Conservation (phyloP, 2,113 vertebrate species). For the Deroptyus accipitrinus region DNA sequence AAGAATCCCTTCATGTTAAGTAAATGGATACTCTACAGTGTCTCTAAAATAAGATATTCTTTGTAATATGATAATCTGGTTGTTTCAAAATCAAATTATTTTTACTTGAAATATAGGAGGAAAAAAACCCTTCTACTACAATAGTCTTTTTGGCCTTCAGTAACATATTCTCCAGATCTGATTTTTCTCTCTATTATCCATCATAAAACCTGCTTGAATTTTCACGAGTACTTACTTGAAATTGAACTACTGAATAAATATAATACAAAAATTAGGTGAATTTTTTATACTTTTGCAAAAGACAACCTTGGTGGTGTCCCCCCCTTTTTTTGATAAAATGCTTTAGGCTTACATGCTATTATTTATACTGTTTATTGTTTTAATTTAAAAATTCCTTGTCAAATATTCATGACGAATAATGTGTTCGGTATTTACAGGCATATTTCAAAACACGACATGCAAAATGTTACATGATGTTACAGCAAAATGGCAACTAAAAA, state of each 20-base stretch:
- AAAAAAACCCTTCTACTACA: accelerated
- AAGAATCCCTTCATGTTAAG: not conserved
- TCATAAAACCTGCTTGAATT: not conserved
- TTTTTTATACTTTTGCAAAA: not conserved
- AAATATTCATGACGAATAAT: not conserved
- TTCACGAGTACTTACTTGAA: not conserved
- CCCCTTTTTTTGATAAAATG: not conserved
- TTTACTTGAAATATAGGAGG: not conserved
- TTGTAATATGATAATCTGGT: not conserved
- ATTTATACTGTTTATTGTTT: not conserved
- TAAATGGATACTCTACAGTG: not conserved
- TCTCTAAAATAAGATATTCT: not conserved
- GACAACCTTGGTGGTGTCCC: not conserved
- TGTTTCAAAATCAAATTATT: not conserved
- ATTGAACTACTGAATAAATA: not conserved
- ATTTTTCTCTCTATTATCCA: not conserved
- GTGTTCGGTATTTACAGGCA: accelerated
- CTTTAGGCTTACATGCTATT: not conserved
- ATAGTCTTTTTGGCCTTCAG: not conserved
- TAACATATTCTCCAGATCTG: not conserved
- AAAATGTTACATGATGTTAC: not conserved
- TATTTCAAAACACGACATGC: not conserved
- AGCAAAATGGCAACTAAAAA: not conserved
- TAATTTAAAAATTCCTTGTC: not conserved
- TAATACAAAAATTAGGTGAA: accelerated